Base-by-base conservation (phyloP, 2,888 invertebrate genomes). In the Scaptomyza cyrtandrae region DNA sequence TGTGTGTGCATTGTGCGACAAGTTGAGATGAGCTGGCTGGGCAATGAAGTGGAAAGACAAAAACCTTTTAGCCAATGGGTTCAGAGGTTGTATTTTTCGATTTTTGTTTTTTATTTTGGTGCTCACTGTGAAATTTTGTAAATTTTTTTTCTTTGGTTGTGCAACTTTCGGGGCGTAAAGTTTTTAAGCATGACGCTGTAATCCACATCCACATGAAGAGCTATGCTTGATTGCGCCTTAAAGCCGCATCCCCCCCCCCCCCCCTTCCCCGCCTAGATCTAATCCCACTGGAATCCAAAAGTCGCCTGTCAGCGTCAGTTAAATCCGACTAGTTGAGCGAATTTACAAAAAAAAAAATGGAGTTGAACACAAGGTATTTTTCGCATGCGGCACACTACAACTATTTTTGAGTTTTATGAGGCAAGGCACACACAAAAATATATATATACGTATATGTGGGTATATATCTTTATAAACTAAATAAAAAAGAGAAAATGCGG, bases 141-240 rank as follows among this genome's bases (percentile, higher is more conserved):
- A 74, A 78, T 14, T 39, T 39, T 39, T 16, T 71, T 77, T n/a
- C n/a, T 72, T 72, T 68, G 71, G 63, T 44, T 74, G 60, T 64
- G 66, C 63, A 71, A 78, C 66, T 77, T 78, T 71, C 74, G 61
- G 74, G 71, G 78, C 77, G 74, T 74, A 74, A 77, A 78, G 77
- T 67, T 76, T 78, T 77, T 71, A 78, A 78, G 75, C 82, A 78
- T 75, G 73, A 86, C 80, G 79, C 85, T 39, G 69, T 83, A 86
- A 86, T 83, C 86, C 84, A 76, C 75, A 76, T 73, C 75, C 80
- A 80, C 71, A 77, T 79, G 14, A 10, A 39, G 65, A 75, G 62
- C 52, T 60, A 80, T 75, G 84, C 69, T 70, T 86, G 80, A 86
- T 86, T 82, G 86, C 86, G 59, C 52, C 50, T 29, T 29, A n/a